Base-by-base conservation (phyloP, 2,797 vertebrate genomes). In the Prionace glauca region DNA sequence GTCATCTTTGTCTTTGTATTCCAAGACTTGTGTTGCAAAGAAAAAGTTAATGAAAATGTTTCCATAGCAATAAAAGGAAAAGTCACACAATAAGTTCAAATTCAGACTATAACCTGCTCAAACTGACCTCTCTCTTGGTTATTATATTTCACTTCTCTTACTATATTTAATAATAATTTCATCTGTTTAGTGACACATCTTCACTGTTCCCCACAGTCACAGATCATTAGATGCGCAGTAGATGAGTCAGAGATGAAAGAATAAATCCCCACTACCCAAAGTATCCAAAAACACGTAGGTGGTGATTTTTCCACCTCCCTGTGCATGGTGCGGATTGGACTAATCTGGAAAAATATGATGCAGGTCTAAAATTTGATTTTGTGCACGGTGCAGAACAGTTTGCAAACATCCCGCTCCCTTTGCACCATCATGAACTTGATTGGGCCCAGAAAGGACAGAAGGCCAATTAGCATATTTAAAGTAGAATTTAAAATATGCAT, bases 1-100 rank as follows among this genome's bases (percentile, higher is more conserved):
- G 60, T 92, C 88, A 92, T 65, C 32, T 92, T 92, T 67, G n/a
- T 32, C 88, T 92, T 92, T 92, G 16, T 92, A 92, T 92, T 91
- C 56, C 88, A 91, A 91, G 88, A 92, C 88, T 92, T 60, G n/a
- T 90, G 29, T 92, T 90, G 32, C 79, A 81, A 56, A 65, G 88
- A 4, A 26, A 90, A 62, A n/a, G 4, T 60, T 60, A 67, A 22
- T 32, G 88, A 22, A 65, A 92, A 88, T 0, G 60, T 67, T 92
- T 92, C 88, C 88, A 92, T 67, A 92, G n/a, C n/a, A 65, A 67
- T 32, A 92, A 65, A 91, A 65, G 62, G 88, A 92, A 90, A 92
- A 22, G 62, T 67, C 67, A n/a, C 62, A 65, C 56, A 60, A 10
- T 18, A 18, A 67, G 7, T 36, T 92, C 3, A 32, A 36, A 32